These are phyloP conservation scores for Phalacrocorax aristotelis DNA, from an alignment of 2,113 vertebrate species.

Conservation along the genomic window DNA sequence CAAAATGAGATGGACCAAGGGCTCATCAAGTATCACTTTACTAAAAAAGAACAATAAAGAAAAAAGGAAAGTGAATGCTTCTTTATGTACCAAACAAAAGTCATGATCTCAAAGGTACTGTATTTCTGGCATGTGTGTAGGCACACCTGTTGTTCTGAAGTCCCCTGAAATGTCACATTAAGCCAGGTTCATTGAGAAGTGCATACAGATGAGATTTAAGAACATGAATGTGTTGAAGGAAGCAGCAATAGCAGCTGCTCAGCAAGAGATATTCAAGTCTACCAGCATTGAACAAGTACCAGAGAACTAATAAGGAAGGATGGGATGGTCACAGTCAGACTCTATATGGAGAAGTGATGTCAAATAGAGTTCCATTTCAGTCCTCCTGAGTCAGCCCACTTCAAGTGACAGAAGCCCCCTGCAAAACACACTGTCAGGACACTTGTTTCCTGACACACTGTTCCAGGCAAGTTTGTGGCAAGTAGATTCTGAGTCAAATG, in stretches of 20 bases:
- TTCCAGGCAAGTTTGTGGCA: not conserved
- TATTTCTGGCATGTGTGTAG: not conserved
- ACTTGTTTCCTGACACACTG: not conserved
- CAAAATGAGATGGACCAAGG: not conserved
- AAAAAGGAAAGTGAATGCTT: not conserved
- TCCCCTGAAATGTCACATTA: not conserved
- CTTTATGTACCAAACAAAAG: not conserved
- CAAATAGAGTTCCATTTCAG: not conserved
- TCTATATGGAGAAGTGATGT: not conserved
- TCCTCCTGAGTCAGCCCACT: not conserved
- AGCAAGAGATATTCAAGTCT: not conserved
- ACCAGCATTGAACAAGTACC: not conserved
- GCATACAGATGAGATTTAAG: not conserved
- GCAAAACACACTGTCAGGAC: not conserved
- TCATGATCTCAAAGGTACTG: not conserved
- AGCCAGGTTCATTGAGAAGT: not conserved
- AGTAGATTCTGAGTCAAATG: not conserved
- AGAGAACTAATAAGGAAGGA: not conserved
- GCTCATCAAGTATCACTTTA: not conserved
- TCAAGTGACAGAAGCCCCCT: not conserved
- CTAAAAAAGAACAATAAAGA: too few species aligned
- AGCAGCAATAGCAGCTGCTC: not conserved
- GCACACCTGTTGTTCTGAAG: not conserved
- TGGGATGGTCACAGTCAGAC: not conserved
- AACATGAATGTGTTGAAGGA: not conserved